Conservation (phyloP, 2,797 vertebrate genomes). For the Scyliorhinus canicula region DNA sequence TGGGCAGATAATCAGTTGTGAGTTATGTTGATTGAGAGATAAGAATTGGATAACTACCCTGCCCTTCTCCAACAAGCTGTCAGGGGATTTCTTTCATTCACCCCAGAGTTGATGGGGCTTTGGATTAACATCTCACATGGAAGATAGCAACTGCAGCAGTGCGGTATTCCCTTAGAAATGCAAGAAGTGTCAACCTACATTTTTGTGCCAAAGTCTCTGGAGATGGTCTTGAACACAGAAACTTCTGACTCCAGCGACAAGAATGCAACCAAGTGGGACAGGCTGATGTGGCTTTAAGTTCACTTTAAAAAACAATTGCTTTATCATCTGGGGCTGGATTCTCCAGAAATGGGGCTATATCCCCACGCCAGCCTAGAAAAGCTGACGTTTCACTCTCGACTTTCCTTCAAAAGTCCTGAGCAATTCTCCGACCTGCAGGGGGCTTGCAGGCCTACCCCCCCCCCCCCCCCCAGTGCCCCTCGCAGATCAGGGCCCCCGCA, state of each 20-base stretch:
- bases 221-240: not conserved
- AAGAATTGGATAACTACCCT: no score
- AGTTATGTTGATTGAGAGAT: not conserved
- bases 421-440: no score
- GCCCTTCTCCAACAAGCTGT: not conserved
- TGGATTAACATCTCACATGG: not conserved
- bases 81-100: not conserved
- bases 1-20: not conserved
- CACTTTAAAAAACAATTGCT: not conserved
- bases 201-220: no score
- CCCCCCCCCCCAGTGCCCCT: no score
- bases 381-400: no score
- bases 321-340: no score
- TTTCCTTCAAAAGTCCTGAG: no score
- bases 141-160: not conserved
- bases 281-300: no score
- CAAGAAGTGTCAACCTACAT: not conserved
- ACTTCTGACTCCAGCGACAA: not conserved
- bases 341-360: no score
- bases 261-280: not conserved
- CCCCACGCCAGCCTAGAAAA: no score
- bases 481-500: no score
- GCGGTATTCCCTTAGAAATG: not conserved
- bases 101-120: not conserved
- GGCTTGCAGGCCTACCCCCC: no score